Evolutionary conservation across 2,113 vertebrate species (phyloP).

Genomic region (Laterallus jamaicensis): DNA sequence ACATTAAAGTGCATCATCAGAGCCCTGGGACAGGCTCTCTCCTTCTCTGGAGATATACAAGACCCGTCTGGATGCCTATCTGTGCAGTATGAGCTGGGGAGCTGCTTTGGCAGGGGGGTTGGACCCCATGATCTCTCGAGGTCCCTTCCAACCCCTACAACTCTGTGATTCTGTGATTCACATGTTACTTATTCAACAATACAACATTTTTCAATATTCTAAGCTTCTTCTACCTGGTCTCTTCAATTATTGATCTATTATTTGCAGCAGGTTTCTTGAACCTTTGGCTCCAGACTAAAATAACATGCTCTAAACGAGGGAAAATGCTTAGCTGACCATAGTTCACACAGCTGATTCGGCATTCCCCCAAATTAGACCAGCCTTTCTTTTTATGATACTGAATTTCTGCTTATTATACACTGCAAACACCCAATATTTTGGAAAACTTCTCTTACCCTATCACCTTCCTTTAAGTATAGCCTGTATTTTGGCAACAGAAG

Average conservation of each 20-base stretch:
- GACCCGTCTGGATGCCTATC: no score
- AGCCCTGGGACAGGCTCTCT: no score
- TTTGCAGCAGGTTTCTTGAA: neutral
- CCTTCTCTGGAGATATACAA: no score
- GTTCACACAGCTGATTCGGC: neutral
- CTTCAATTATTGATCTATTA: neutral
- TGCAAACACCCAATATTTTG: neutral
- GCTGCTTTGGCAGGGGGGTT: no score
- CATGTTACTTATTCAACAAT: neutral
- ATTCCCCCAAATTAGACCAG: neutral
- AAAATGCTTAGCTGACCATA: neutral
- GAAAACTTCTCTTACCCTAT: neutral
- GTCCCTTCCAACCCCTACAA: no score
- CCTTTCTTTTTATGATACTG: neutral
- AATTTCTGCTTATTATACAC: neutral
- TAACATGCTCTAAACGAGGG: neutral
- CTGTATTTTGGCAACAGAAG: neutral
- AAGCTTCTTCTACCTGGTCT: neutral
- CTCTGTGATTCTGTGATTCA: neutral
- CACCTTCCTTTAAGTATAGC: neutral
- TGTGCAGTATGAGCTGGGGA: no score
- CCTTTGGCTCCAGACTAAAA: neutral
- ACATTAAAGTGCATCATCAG: neutral
- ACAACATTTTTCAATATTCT: neutral
- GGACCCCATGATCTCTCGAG: no score